These are phyloP conservation scores for Planiliza haematocheilus DNA, from an alignment of 2,113 vertebrate species.

Conservation along the genomic window DNA sequence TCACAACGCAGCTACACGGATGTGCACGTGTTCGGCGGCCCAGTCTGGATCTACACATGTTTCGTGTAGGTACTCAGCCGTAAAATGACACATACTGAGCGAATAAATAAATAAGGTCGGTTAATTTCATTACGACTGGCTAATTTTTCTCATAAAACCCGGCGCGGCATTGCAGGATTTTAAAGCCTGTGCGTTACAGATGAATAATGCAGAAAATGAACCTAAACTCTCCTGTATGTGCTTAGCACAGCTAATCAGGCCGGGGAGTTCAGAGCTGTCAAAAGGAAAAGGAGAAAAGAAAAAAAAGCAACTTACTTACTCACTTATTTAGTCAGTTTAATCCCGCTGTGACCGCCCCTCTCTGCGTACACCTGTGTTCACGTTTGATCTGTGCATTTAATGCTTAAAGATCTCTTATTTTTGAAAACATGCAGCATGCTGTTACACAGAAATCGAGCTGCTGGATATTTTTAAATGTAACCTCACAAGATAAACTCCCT, in stretches of 20 bases:
- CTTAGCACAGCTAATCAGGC: constrained; percentile 53
- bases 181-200: constrained; percentile 8
- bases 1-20: not conserved
- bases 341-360: constrained; percentile 31
- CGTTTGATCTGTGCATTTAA: constrained; percentile 39
- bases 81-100: not conserved
- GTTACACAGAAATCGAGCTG: no score
- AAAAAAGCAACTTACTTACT: constrained; percentile 45
- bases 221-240: constrained; percentile 38
- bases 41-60: not conserved
- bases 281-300: not conserved
- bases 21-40: not conserved
- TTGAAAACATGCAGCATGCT: not conserved
- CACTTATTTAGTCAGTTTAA: constrained; percentile 61
- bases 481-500: no score
- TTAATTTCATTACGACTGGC: constrained; percentile 24
- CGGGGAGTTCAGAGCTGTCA: constrained; percentile 33
- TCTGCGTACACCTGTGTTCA: constrained; percentile 34
- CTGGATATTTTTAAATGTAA: not conserved
- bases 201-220: constrained; percentile 52
- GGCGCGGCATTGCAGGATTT: constrained; percentile 12
- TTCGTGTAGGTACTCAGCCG: not conserved
- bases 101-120: constrained; percentile 1
- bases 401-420: constrained; percentile 6
- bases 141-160: constrained; percentile 33